These are phyloP conservation scores for Platysternon megacephalum DNA, from an alignment of 2,113 vertebrate species.

Conservation along the genomic window DNA sequence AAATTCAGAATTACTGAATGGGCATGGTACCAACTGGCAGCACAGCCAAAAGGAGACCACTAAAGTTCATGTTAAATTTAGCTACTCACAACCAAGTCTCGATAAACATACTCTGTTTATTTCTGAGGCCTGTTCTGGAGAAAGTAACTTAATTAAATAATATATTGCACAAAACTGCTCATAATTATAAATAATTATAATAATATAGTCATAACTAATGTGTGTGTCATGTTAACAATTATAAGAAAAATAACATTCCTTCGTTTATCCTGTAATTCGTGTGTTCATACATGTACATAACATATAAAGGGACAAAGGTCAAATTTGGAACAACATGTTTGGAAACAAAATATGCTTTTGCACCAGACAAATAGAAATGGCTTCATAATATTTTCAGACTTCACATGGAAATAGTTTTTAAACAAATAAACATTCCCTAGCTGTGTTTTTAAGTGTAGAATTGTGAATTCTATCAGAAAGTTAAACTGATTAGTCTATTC, in stretches of 20 bases:
- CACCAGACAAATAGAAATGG: too few species aligned
- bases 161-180: neutral
- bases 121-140: conserved; percentile 15
- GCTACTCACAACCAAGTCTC: neutral
- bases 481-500: neutral
- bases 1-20: neutral
- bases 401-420: neutral
- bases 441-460: neutral
- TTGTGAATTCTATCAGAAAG: neutral
- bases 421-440: neutral
- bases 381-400: neutral
- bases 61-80: neutral
- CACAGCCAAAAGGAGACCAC: neutral
- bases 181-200: neutral
- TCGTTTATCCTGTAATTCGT: neutral
- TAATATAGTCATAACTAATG: too few species aligned
- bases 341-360: too few species aligned
- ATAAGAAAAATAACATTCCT: neutral
- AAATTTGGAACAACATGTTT: too few species aligned
- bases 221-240: neutral
- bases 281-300: neutral
- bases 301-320: too few species aligned
- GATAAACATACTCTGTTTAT: conserved; percentile 22
- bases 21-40: neutral
- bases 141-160: neutral